Percentiles rank a stretch among this genome's conserved stretches.
These are phyloP conservation scores for Microtus pennsylvanicus DNA, from an alignment of 2,113 vertebrate species.

Conservation along the genomic window DNA sequence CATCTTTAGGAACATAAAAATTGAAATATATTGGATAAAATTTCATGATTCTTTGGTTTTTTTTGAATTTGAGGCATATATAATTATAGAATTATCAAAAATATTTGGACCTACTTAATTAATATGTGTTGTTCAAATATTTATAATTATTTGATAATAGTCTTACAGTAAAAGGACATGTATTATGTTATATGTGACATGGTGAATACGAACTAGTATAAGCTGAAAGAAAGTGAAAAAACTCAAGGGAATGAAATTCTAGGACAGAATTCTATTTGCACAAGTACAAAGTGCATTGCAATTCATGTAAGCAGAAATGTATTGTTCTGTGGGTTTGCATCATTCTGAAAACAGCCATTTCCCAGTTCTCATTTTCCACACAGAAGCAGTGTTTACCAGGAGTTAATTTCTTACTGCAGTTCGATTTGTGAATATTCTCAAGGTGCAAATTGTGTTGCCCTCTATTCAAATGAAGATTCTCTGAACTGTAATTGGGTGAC, in stretches of 20 bases:
- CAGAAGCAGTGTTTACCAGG: slow-evolving; percentile 11
- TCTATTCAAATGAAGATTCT: slow-evolving; percentile 33
- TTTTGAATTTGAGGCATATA: slow-evolving; percentile 50
- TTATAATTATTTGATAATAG: slow-evolving; percentile 10
- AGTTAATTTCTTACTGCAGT: slow-evolving; percentile 39
- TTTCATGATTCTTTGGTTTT: neutral
- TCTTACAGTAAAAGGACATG: neutral
- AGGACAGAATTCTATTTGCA: slow-evolving; percentile 9
- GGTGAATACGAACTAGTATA: neutral
- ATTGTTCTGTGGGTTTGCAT: neutral
- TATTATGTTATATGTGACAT: neutral
- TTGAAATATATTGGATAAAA: slow-evolving; percentile 12
- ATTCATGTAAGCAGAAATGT: slow-evolving; percentile 10
- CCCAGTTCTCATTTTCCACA: neutral
- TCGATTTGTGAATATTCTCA: slow-evolving; percentile 57
- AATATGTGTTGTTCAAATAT: neutral
- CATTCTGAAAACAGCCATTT: slow-evolving; percentile 35
- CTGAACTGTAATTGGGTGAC: neutral
- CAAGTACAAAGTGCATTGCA: neutral
- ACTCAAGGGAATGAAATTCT: neutral
- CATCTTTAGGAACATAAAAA: neutral
- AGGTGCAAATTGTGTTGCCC: slow-evolving; percentile 10
- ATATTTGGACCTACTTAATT: neutral
- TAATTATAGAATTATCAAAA: neutral
- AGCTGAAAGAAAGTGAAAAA: neutral